A percentile compares a stretch with the other conserved stretches of the same genome.
These are phyloP conservation scores for Subanguina moxae DNA, from an alignment of 1,140 invertebrate genomes.

Conservation along the genomic window DNA sequence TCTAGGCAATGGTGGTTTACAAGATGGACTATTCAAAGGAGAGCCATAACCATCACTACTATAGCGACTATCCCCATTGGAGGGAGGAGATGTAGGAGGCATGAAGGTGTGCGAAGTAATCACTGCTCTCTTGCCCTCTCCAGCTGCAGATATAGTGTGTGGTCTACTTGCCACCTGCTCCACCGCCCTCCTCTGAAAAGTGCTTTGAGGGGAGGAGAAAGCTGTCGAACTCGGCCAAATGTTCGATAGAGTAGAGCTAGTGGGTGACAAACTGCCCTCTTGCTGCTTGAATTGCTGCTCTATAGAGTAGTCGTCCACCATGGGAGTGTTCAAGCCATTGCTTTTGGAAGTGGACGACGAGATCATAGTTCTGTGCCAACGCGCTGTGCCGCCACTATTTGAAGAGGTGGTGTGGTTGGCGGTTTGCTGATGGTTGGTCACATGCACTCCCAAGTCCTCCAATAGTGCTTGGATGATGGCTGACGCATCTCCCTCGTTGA, in stretches of 20 bases:
- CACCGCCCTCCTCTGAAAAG: background rate
- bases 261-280: background rate
- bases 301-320: background rate
- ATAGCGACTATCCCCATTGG: background rate
- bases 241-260: constrained; percentile 1
- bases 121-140: background rate
- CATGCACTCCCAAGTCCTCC: constrained; percentile 19
- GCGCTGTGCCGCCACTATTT: background rate
- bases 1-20: constrained; percentile 22
- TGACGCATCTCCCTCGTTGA: constrained; percentile 20
- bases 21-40: background rate
- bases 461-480: constrained; percentile 31
- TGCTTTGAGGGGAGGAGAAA: background rate
- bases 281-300: constrained; percentile 1
- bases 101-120: constrained; percentile 29
- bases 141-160: constrained; percentile 11
- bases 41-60: background rate
- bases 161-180: background rate
- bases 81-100: constrained; percentile 1
- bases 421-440: background rate
- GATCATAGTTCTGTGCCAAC: background rate
- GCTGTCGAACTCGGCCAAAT: background rate
- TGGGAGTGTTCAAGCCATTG: background rate
- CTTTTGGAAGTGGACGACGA: constrained; percentile 6
- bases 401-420: background rate